Evolutionary conservation across 1,140 invertebrate genomes (phyloP).

Genomic region (Drosophila lini): DNA sequence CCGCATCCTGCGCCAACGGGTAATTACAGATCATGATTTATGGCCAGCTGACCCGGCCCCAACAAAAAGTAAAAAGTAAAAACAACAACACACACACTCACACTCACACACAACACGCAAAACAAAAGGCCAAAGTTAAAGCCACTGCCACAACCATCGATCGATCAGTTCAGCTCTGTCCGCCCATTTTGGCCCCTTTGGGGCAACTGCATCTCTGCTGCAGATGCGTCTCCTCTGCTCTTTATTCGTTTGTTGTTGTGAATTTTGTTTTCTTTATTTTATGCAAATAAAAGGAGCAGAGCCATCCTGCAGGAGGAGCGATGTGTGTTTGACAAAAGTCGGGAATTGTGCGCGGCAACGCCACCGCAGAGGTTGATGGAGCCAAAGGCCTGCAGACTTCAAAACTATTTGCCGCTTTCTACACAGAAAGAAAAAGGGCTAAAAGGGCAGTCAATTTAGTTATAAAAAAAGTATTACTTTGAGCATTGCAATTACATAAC

Average conservation of each 20-base stretch:
- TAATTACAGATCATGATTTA: slow-evolving; percentile 83
- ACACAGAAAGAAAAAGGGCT: background rate
- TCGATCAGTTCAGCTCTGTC: slow-evolving; percentile 82
- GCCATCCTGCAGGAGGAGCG: slow-evolving; percentile 13
- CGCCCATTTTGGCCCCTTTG: slow-evolving; percentile 83
- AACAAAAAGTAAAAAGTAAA: slow-evolving; percentile 14
- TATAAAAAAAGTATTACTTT: no score
- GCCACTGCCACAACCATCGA: slow-evolving; percentile 50
- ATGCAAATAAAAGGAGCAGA: slow-evolving; percentile 61
- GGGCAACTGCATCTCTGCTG: slow-evolving; percentile 45
- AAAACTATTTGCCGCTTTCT: slow-evolving; percentile 72
- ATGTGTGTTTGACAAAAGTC: slow-evolving; percentile 71
- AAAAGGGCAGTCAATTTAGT: no score
- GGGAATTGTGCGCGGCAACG: slow-evolving; percentile 48
- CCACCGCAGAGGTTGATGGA: slow-evolving; percentile 78
- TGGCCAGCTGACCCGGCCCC: slow-evolving; percentile 54
- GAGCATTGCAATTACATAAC: no score
- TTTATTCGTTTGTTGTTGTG: background rate
- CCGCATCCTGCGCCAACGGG: slow-evolving; percentile 81
- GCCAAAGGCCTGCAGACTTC: slow-evolving; percentile 39
- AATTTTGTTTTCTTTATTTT: slow-evolving; percentile 39
- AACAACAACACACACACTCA: background rate
- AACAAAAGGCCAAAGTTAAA: slow-evolving; percentile 16
- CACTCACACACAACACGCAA: slow-evolving; percentile 1
- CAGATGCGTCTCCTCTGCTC: slow-evolving; percentile 24